Evolutionary conservation across 2,888 invertebrate genomes (phyloP).

Genomic region (Ypsolopha scabrella): DNA sequence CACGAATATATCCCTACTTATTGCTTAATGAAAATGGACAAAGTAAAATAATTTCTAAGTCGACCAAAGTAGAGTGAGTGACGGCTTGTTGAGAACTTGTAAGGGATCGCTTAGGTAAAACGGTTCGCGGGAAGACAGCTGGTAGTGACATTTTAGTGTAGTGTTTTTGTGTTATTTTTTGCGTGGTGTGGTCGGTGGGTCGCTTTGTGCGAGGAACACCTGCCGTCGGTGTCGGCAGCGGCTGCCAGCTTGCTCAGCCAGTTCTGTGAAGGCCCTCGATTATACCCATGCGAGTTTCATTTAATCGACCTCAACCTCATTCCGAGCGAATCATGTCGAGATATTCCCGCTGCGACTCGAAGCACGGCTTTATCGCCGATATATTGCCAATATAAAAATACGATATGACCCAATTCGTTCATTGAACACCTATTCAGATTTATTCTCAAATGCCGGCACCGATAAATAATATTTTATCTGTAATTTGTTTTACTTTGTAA

Average conservation of each 20-base stretch:
- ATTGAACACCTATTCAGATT: no score
- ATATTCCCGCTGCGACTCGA: no score
- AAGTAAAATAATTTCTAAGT: neutral
- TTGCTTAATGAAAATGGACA: neutral
- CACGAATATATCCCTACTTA: neutral
- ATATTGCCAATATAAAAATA: no score
- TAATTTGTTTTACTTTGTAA: no score
- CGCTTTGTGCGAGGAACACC: conserved; percentile 1
- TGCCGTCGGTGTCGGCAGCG: neutral
- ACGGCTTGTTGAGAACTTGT: neutral
- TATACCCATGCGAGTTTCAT: neutral
- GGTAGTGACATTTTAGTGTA: conserved; percentile 43
- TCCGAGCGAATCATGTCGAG: neutral
- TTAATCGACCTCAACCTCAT: conserved; percentile 1
- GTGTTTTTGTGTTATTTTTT: conserved; percentile 5
- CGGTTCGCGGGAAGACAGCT: conserved; percentile 49
- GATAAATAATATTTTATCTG: no score
- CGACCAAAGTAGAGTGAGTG: neutral
- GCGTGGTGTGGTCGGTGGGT: neutral
- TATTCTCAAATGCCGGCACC: no score
- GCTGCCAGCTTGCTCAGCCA: neutral
- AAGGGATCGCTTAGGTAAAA: conserved; percentile 9
- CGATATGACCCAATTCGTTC: no score
- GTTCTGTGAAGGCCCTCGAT: neutral
- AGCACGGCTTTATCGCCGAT: no score